These are phyloP conservation scores for Drosophila novamexicana DNA, from an alignment of 1,140 invertebrate genomes.

Conservation along the genomic window DNA sequence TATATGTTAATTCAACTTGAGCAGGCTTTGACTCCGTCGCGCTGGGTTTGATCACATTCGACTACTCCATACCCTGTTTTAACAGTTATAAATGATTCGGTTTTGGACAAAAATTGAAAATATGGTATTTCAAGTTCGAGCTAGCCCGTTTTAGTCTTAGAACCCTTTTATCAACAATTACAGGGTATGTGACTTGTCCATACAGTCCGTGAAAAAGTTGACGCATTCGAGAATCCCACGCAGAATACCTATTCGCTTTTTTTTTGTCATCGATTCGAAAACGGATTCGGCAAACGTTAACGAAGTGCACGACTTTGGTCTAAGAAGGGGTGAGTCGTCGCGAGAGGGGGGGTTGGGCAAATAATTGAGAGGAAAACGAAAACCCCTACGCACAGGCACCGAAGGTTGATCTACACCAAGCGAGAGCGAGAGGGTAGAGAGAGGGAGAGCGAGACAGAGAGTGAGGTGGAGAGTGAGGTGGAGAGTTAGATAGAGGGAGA, in stretches of 20 bases:
- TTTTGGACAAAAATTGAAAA: too few species aligned
- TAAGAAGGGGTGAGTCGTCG: conserved; percentile 47
- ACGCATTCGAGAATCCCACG: conserved; percentile 76
- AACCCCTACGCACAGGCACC: conserved; percentile 71
- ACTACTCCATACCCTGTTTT: too few species aligned
- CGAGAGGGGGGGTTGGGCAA: background rate
- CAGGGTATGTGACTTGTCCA: conserved; percentile 22
- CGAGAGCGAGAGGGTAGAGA: background rate
- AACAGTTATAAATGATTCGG: too few species aligned
- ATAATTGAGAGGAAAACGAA: conserved; percentile 50
- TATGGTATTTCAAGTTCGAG: too few species aligned
- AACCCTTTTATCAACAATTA: background rate
- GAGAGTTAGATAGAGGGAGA: conserved; percentile 3
- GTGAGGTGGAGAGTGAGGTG: background rate
- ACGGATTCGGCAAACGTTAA: conserved; percentile 67
- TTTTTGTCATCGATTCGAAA: conserved; percentile 39
- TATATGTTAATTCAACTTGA: background rate
- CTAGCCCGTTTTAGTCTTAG: too few species aligned
- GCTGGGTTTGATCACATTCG: too few species aligned
- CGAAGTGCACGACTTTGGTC: conserved; percentile 81
- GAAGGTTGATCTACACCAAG: conserved; percentile 63
- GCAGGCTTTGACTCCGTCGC: too few species aligned
- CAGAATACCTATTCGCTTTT: conserved; percentile 59
- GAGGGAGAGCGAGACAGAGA: background rate
- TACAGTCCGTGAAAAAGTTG: conserved; percentile 19